phyloP scores from a whole-genome alignment of 1,140 invertebrate genomes.

The Drosophila busckii region DNA sequence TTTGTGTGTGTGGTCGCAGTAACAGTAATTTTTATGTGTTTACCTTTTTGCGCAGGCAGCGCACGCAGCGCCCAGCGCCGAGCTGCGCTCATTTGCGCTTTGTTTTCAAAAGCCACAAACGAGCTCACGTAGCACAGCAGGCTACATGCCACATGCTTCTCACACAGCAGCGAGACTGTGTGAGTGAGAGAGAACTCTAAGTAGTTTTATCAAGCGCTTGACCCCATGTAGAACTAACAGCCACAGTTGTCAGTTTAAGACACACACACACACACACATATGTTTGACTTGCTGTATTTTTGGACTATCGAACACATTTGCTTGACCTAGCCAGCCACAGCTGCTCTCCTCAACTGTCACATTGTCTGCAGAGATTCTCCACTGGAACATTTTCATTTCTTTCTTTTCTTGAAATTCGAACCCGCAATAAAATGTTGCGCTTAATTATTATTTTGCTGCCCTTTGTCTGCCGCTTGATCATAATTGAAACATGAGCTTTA shows the following conservation, averaged over 20 bases:
- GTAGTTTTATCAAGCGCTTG: conserved; percentile 44
- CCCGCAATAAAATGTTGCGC: conserved; percentile 49
- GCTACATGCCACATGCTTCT: too few relatives aligned
- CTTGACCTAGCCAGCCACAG: conserved; percentile 4
- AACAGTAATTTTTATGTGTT: conserved; percentile 73
- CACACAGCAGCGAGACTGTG: not conserved
- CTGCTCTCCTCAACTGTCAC: conserved; percentile 2
- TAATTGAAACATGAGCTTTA: conserved; percentile 60
- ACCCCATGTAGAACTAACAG: conserved; percentile 45
- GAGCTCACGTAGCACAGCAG: conserved; percentile 19
- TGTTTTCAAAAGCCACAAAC: conserved; percentile 32
- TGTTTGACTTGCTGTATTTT: not conserved
- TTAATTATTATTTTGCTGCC: conserved; percentile 57
- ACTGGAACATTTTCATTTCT: conserved; percentile 20
- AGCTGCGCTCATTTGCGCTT: conserved; percentile 36
- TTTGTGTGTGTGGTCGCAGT: conserved; percentile 37
- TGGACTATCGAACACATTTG: conserved; percentile 12
- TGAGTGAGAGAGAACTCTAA: conserved; percentile 1
- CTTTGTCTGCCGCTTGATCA: conserved; percentile 24
- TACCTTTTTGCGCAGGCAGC: conserved; percentile 51
- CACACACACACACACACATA: too few relatives aligned
- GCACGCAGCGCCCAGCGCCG: conserved; percentile 12
- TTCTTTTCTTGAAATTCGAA: conserved; percentile 48
- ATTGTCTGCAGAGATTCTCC: conserved; percentile 1
- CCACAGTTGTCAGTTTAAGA: conserved; percentile 2